Conservation (phyloP, 1,140 invertebrate genomes). For the Procambarus clarkii region DNA sequence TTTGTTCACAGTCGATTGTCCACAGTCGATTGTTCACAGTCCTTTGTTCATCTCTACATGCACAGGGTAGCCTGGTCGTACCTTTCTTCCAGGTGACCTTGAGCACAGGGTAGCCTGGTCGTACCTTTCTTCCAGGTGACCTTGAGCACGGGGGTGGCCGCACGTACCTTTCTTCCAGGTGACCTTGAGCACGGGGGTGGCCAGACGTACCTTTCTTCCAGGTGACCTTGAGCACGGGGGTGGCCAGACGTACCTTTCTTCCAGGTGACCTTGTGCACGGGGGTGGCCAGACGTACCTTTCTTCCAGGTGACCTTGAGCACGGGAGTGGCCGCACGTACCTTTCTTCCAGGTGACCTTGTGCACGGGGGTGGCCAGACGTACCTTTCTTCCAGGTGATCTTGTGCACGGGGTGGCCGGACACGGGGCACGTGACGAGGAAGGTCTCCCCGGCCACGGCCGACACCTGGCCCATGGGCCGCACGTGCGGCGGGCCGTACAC, state of each 20-base stretch:
- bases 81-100: not conserved
- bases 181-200: not conserved
- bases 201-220: too few relatives aligned
- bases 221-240: too few relatives aligned
- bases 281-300: not conserved
- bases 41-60: too few relatives aligned
- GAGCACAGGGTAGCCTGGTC: too few relatives aligned
- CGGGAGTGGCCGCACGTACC: constrained; percentile 75
- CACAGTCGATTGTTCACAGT: too few relatives aligned
- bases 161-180: not conserved
- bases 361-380: not conserved
- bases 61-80: too few relatives aligned
- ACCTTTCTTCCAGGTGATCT: constrained; percentile 78
- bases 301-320: constrained; percentile 74
- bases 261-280: not conserved
- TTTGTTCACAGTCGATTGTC: too few relatives aligned
- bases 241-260: too few relatives aligned
- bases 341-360: too few relatives aligned
- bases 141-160: too few relatives aligned
- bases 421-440: constrained; percentile 77
- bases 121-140: too few relatives aligned
- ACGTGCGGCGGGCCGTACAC: constrained; percentile 86
- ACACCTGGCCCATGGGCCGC: constrained; percentile 76
- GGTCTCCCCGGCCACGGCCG: constrained; percentile 76
- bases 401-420: constrained; percentile 76